These are phyloP conservation scores for Nipponia nippon DNA, from an alignment of 2,113 vertebrate genomes.

Conservation along the genomic window DNA sequence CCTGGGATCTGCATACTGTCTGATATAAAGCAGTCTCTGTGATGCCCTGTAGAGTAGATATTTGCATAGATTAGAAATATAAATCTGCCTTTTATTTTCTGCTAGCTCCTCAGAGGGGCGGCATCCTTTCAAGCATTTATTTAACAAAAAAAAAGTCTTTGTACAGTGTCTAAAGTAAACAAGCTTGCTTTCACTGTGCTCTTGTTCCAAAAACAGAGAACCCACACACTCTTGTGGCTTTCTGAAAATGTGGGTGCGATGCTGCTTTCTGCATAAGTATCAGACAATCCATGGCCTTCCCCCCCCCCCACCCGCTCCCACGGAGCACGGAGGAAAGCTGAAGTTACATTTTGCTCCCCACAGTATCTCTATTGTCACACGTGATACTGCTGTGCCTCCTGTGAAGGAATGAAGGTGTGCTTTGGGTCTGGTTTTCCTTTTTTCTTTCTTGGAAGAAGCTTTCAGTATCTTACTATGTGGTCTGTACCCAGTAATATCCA, in stretches of 20 bases:
- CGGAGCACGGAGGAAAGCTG: too few relatives aligned
- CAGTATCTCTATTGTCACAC: fast-evolving
- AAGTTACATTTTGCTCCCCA: neutral
- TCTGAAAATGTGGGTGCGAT: neutral
- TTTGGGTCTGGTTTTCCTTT: neutral
- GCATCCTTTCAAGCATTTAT: constrained; percentile 55
- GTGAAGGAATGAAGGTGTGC: neutral
- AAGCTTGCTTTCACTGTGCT: constrained; percentile 60
- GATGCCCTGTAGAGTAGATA: constrained; percentile 54
- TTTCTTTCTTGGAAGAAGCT: neutral
- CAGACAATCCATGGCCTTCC: neutral
- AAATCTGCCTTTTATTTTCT: constrained; percentile 68
- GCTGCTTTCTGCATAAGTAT: neutral
- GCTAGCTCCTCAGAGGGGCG: constrained; percentile 26
- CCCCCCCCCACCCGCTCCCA: too few relatives aligned
- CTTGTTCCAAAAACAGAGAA: constrained; percentile 49
- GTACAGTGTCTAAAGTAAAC: constrained; percentile 59
- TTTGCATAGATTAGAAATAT: constrained; percentile 70
- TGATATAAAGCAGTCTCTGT: constrained; percentile 63
- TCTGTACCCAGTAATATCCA: neutral
- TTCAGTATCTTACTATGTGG: neutral
- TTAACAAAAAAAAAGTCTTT: constrained; percentile 54
- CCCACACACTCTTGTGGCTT: constrained; percentile 5
- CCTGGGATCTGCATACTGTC: constrained; percentile 47
- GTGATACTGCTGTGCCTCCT: neutral